These are phyloP conservation scores for Euproctis similis DNA, from an alignment of 2,888 invertebrate species.

Conservation along the genomic window DNA sequence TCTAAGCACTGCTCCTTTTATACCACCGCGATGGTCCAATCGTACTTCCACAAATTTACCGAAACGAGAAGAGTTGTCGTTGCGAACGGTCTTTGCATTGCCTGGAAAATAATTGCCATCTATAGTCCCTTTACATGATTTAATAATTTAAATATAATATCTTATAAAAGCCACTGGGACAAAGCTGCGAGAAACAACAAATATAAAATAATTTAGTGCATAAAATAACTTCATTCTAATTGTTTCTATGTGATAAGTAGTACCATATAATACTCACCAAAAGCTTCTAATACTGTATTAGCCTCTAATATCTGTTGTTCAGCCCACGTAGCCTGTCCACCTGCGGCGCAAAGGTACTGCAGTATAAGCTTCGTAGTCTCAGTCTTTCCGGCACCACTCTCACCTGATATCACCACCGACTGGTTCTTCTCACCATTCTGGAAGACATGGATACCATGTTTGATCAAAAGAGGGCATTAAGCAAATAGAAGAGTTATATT, in stretches of 20 bases:
- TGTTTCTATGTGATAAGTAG: no score
- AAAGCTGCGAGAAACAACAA: background rate
- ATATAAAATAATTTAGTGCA: background rate
- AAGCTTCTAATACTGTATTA: constrained; percentile 93
- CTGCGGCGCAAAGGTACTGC: constrained; percentile 93
- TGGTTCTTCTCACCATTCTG: constrained; percentile 76
- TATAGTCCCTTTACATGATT: background rate
- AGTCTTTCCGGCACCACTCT: constrained; percentile 95
- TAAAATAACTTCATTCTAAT: no score
- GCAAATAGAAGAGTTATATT: no score
- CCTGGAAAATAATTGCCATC: constrained; percentile 71
- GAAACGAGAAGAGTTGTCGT: constrained; percentile 94
- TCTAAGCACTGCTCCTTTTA: constrained; percentile 92
- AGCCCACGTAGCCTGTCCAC: constrained; percentile 87
- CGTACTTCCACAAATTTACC: constrained; percentile 98
- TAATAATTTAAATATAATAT: constrained; percentile 1
- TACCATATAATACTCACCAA: constrained; percentile 81
- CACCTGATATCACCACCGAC: constrained; percentile 93
- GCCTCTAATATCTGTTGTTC: constrained; percentile 96
- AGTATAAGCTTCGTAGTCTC: constrained; percentile 94
- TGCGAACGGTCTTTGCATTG: constrained; percentile 94
- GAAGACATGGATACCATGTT: no score
- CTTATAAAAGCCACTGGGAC: background rate
- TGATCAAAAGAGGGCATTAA: no score
- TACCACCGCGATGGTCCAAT: constrained; percentile 90